Evolutionary conservation across 2,113 vertebrate genomes (phyloP), one percentile per base, ranked within the genome.

Genomic region (Muntiacus reevesi): DNA sequence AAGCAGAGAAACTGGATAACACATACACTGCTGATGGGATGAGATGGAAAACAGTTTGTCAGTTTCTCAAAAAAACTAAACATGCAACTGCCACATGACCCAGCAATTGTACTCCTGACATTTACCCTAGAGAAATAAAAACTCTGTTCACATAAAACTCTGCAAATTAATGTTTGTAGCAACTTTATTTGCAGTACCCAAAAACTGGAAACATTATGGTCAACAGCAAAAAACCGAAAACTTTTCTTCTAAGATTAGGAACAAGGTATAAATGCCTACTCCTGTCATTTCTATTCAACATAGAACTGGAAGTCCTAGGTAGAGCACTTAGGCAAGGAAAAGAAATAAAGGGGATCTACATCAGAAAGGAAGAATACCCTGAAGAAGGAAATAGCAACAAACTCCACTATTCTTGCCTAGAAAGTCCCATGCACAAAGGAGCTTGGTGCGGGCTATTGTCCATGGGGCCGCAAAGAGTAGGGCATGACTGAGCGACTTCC

Each of bases 91-190:
- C 25, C 36, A 40, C 30, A 89, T 43, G 62, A 92, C 50, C 25
- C 55, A 94, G 40, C 15, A 74, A n/a, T 3, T 76, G 33, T 64
- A 59, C 14, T 78, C 28, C 74, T 91, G 33, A 33, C 23, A 82
- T 78, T 60, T 82, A 50, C 67, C 55, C 30, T 54, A 89, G 14
- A 92, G 78, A 98, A 95, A 92, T 57, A 83, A 91, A 94, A 85
- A 45, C 10, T 25, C n/a, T 30, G 52, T 71, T 79, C n/a, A 76
- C 14, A 54, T 10, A 76, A 78, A 97, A 89, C 55, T 8, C 52
- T 81, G 17, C 55, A 79, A 81, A 27, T 88, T 5, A 76, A 57
- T 64, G 59, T 81, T 57, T 91, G 43, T 25, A 89, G 45, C 19
- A 76, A 33, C 11, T 85, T 82, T 91, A 81, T 86, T 82, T 82